These are phyloP conservation scores for Yponomeuta sedellus DNA, from an alignment of 2,888 invertebrate genomes.

Conservation along the genomic window DNA sequence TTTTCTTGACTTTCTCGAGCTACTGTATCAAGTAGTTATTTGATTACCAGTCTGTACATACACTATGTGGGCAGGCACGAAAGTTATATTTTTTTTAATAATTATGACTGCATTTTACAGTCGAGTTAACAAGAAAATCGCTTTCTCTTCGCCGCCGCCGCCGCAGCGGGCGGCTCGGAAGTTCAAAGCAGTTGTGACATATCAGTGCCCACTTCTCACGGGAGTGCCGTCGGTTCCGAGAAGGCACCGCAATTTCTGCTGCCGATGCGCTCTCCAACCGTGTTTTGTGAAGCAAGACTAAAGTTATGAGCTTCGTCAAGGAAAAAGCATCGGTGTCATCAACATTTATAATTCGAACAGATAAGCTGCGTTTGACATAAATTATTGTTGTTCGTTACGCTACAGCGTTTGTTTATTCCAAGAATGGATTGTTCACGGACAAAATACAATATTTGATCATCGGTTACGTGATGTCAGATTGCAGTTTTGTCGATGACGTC, in stretches of 20 bases:
- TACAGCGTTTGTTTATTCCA: constrained; percentile 5
- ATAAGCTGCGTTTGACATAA: neutral
- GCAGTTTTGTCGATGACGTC: constrained; percentile 34
- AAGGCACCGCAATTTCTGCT: constrained; percentile 14
- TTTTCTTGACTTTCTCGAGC: neutral
- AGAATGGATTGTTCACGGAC: neutral
- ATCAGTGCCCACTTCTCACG: constrained; percentile 19
- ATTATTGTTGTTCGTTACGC: neutral
- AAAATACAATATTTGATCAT: neutral
- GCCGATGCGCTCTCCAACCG: constrained; percentile 6
- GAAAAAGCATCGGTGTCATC: constrained; percentile 5
- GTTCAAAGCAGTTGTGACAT: constrained; percentile 34
- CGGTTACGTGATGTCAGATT: constrained; percentile 23
- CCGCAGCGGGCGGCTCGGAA: constrained; percentile 15
- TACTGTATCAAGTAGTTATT: neutral
- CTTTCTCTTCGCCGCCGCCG: constrained; percentile 52
- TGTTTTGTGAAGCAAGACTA: neutral
- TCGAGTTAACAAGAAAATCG: constrained; percentile 43
- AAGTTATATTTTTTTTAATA: neutral
- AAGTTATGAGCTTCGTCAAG: neutral
- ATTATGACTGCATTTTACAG: neutral
- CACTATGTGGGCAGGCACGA: constrained; percentile 2
- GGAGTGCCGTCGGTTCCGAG: constrained; percentile 7
- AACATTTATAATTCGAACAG: constrained; percentile 1
- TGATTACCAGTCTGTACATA: neutral